Evolutionary conservation across 1,140 invertebrate species (phyloP).

Genomic region (Cyrtorhinus lividipennis): DNA sequence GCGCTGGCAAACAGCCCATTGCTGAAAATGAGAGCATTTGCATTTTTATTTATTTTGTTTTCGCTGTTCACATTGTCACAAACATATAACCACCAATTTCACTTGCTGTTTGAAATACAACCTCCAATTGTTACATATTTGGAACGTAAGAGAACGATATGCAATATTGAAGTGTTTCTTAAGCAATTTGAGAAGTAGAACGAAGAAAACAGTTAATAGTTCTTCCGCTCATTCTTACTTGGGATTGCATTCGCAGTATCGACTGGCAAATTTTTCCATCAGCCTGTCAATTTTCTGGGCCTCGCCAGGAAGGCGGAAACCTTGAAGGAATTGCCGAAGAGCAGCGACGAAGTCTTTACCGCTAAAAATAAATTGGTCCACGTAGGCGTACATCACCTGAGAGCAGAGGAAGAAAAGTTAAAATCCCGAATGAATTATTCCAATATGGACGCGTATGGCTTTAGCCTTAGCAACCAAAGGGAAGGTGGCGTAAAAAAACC

Average conservation of each 20-base stretch:
- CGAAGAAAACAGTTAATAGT: neutral
- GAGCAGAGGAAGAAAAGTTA: neutral
- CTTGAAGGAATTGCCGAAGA: constrained; percentile 82
- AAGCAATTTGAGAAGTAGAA: neutral
- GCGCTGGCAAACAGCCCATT: constrained; percentile 92
- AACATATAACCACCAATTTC: too few relatives aligned
- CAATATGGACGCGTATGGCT: too few relatives aligned
- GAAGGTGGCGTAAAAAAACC: too few relatives aligned
- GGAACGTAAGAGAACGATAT: too few relatives aligned
- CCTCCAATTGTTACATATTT: too few relatives aligned
- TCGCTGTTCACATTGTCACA: too few relatives aligned
- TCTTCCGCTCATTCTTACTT: too few relatives aligned
- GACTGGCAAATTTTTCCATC: constrained; percentile 98
- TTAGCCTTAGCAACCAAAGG: too few relatives aligned
- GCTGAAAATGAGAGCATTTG: constrained; percentile 32
- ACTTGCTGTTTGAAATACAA: too few relatives aligned
- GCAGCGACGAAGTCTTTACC: constrained; percentile 89
- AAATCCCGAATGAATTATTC: too few relatives aligned
- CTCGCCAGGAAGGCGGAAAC: constrained; percentile 93
- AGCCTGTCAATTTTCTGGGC: constrained; percentile 98
- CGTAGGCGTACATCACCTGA: constrained; percentile 93
- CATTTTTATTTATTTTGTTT: too few relatives aligned
- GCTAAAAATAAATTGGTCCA: constrained; percentile 93
- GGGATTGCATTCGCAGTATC: constrained; percentile 96
- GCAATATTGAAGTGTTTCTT: too few relatives aligned